Evolutionary conservation across 2,888 invertebrate genomes (phyloP).

Genomic region (Cantharis rustica): DNA sequence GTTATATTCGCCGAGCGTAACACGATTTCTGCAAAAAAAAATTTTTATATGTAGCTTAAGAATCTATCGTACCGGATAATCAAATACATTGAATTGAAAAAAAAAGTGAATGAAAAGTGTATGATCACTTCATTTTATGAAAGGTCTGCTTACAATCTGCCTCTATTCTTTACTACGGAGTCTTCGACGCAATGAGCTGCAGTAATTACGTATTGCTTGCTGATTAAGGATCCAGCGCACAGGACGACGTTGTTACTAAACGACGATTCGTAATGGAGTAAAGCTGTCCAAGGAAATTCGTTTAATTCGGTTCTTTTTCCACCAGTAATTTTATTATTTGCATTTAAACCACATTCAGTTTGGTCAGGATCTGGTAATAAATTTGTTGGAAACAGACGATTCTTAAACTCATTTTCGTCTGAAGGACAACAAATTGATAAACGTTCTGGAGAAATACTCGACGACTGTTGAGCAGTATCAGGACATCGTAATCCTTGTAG

Average conservation of each 20-base stretch:
- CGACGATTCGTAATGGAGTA: slow-evolving; percentile 59
- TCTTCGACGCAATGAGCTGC: slow-evolving; percentile 66
- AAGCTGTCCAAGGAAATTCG: slow-evolving; percentile 68
- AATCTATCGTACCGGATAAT: too few species aligned
- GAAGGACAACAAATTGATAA: slow-evolving; percentile 6
- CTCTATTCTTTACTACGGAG: slow-evolving; percentile 51
- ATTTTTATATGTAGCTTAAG: too few species aligned
- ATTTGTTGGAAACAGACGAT: background rate
- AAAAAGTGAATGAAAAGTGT: too few species aligned
- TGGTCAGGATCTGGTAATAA: slow-evolving; percentile 12
- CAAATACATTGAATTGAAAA: too few species aligned
- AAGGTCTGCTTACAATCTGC: slow-evolving; percentile 59
- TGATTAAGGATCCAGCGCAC: slow-evolving; percentile 67
- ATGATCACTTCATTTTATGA: too few species aligned
- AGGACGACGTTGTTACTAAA: background rate
- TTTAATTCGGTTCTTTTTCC: slow-evolving; percentile 56
- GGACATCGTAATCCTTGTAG: background rate
- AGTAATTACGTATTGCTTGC: slow-evolving; percentile 63
- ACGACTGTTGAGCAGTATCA: too few species aligned
- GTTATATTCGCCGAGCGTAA: slow-evolving; percentile 55
- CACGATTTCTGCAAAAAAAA: slow-evolving; percentile 34
- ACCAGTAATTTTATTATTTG: slow-evolving; percentile 42
- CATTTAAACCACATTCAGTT: slow-evolving; percentile 20
- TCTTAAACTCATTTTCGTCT: background rate
- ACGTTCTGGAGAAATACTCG: background rate